These are phyloP conservation scores for Heliconius congener DNA, from an alignment of 1,140 invertebrate genomes.

Conservation along the genomic window DNA sequence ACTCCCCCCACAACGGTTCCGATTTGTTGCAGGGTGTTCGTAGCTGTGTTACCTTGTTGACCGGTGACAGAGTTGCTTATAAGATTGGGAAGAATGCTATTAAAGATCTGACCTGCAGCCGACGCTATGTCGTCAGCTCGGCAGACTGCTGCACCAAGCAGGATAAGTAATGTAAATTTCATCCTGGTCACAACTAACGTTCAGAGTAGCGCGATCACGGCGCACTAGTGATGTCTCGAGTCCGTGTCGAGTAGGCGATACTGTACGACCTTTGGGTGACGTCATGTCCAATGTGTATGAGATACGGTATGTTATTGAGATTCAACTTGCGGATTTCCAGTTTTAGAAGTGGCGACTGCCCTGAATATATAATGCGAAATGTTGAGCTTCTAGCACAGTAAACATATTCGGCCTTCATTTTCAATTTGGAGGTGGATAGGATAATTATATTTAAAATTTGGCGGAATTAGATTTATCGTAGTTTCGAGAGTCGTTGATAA, in stretches of 20 bases:
- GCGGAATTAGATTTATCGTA: not conserved
- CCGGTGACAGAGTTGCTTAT: constrained; percentile 64
- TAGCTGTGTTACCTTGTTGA: constrained; percentile 62
- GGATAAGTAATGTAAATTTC: constrained; percentile 55
- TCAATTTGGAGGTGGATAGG: constrained; percentile 15
- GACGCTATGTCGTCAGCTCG: constrained; percentile 66
- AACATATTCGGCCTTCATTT: constrained; percentile 59
- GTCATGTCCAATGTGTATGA: constrained; percentile 57
- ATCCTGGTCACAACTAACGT: constrained; percentile 58
- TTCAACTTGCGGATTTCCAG: constrained; percentile 65
- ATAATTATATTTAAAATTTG: not conserved
- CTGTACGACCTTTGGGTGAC: constrained; percentile 71
- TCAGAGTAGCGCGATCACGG: constrained; percentile 57
- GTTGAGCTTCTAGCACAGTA: constrained; percentile 47
- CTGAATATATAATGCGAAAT: constrained; percentile 57
- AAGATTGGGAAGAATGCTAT: constrained; percentile 69
- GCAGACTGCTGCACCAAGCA: constrained; percentile 51
- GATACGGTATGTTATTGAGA: constrained; percentile 64
- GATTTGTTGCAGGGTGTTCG: constrained; percentile 67
- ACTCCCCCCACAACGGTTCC: constrained; percentile 75
- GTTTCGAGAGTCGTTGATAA: not conserved
- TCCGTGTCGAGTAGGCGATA: constrained; percentile 55
- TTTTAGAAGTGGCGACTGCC: constrained; percentile 59
- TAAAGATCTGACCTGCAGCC: constrained; percentile 74
- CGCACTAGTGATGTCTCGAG: constrained; percentile 72